Conservation (phyloP, 1,140 invertebrate genomes). For the Drosophila burlai region DNA sequence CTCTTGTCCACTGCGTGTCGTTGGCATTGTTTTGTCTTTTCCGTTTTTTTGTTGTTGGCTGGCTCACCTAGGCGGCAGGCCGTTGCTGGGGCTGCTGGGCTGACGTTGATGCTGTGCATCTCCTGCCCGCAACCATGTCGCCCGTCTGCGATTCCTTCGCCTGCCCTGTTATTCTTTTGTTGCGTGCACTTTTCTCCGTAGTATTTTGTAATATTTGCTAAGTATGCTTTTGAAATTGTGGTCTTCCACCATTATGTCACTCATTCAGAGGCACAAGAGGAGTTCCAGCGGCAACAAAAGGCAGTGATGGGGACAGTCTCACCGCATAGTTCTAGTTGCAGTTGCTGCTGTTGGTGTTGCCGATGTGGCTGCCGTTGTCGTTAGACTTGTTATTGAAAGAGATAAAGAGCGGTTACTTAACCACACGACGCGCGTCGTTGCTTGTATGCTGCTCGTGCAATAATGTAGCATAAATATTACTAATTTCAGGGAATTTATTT, state of each 20-base stretch:
- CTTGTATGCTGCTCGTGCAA: slow-evolving; percentile 57
- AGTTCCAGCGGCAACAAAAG: slow-evolving; percentile 39
- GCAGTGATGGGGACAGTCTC: slow-evolving; percentile 40
- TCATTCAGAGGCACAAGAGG: slow-evolving; percentile 53
- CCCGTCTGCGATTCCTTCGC: slow-evolving; percentile 29
- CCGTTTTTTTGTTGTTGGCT: slow-evolving; percentile 44
- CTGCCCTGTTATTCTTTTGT: slow-evolving; percentile 79
- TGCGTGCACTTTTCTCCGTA: slow-evolving; percentile 76
- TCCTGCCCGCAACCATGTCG: slow-evolving; percentile 20
- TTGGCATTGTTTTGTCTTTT: slow-evolving; percentile 67
- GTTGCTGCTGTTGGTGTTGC: slow-evolving; percentile 18
- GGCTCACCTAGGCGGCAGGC: slow-evolving; percentile 64
- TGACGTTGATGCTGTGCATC: slow-evolving; percentile 38
- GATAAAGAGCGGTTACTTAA: slow-evolving; percentile 82
- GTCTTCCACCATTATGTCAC: slow-evolving; percentile 83
- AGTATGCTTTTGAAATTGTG: slow-evolving; percentile 83
- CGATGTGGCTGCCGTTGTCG: slow-evolving; percentile 41
- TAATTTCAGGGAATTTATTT: slow-evolving; percentile 82
- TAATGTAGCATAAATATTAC: slow-evolving; percentile 82
- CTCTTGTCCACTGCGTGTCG: slow-evolving; percentile 67
- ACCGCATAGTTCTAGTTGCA: slow-evolving; percentile 55
- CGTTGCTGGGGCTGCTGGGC: slow-evolving; percentile 8
- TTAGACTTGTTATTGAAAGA: slow-evolving; percentile 80
- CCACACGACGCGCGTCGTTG: slow-evolving; percentile 64
- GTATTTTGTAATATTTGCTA: slow-evolving; percentile 83